Base-by-base conservation (phyloP, 2,113 vertebrate species). In the Catharus bicknelli region DNA sequence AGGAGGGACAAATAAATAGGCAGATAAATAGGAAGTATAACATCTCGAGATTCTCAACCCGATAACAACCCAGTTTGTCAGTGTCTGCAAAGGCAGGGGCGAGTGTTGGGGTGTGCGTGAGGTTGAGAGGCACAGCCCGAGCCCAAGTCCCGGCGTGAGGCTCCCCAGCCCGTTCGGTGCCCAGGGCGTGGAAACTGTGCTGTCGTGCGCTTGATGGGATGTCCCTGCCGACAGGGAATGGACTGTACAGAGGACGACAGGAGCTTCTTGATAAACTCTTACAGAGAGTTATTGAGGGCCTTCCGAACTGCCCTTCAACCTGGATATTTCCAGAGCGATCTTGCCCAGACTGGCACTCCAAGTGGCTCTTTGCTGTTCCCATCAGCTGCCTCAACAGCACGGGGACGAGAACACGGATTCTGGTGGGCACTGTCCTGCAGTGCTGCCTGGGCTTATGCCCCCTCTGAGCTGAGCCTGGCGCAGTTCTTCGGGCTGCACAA, bases 321-420 rank as follows among this genome's bases (percentile, higher is more conserved):
- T 1, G 25, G 16, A 1, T 70, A 57, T 82, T 61, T 67, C 5
- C 53, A 16, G 66, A 61, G 30, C 7, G 4, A 7, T 62, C 21
- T 21, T 16, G n/a, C 54, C 32, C 42, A n/a, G 43, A 2, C 13
- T 6, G 5, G 29, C 22, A 13, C 45, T 42, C 38, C 22, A 3
- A 3, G 5, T 0, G 12, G 32, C 30, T 30, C 13, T 27, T n/a
- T 6, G 26, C 8, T 6, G 15, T 22, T 63, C 32, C 47, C 36
- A 10, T 48, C 42, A 5, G 43, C 51, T 48, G 57, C 38, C 53
- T 1, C 9, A 7, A 4, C 7, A 3, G 63, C 32, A 4, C 32
- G 1, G 7, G 57, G n/a, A 27, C 5, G 2, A 9, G n/a, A 25
- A 25, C 34, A 2, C 32, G 0, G 10, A 2, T 29, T 23, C 14